Evolutionary conservation across 2,888 invertebrate genomes (phyloP).

Genomic region (Ochropleura leucogaster): DNA sequence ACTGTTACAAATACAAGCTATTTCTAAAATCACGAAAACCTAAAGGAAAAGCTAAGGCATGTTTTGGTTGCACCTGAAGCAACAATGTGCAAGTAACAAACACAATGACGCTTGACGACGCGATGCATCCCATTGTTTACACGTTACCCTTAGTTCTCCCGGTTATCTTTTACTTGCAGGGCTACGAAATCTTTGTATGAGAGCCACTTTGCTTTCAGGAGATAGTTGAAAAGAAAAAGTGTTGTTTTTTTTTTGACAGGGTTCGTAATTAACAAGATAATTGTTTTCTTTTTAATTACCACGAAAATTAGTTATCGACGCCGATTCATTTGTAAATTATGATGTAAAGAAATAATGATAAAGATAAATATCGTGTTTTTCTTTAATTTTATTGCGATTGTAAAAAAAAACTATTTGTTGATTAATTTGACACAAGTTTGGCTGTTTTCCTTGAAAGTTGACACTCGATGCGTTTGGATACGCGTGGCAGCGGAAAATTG

Average conservation of each 20-base stretch:
- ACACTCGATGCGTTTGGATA: no score
- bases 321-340: no score
- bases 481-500: no score
- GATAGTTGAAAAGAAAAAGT: background rate
- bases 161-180: slow-evolving; percentile 18
- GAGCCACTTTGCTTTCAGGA: slow-evolving; percentile 16
- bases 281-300: no score
- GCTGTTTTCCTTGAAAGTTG: no score
- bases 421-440: no score
- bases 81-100: slow-evolving; percentile 28
- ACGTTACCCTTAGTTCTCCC: slow-evolving; percentile 1
- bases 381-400: no score
- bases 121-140: slow-evolving; percentile 29
- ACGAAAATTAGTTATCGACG: no score
- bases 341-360: no score
- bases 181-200: background rate
- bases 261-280: no score
- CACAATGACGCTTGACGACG: slow-evolving; percentile 31
- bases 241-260: background rate
- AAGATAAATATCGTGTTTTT: no score
- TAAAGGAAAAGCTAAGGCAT: slow-evolving; percentile 5
- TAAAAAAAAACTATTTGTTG: no score
- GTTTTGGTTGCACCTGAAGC: slow-evolving; percentile 3
- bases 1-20: background rate
- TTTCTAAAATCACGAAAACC: background rate